Base-by-base conservation (phyloP, 2,888 invertebrate species). In the Acleris cristana region DNA sequence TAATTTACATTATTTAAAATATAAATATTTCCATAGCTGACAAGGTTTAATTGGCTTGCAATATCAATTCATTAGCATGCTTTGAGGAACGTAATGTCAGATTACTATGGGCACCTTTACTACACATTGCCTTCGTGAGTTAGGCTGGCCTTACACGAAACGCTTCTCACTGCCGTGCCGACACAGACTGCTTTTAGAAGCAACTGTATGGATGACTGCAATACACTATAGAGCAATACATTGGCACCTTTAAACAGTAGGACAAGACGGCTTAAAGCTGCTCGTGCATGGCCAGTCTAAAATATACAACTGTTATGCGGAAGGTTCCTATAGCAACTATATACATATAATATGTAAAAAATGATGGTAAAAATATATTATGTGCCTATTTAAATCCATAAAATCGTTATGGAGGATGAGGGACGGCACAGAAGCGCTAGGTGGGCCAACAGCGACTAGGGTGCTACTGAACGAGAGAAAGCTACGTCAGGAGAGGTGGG, bases 1-100 rank as follows among this genome's bases (percentile, higher is more conserved):
- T 34, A 49, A 60, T 55, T 65, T 26, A 65, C 61, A 66, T 61
- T 52, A 57, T 66, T 56, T 45, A 66, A 57, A 48, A 61, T 66
- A 51, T 66, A 66, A 66, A 66, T 65, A 65, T 40, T 60, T 65
- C 55, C 60, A 56, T 62, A 66, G 61, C 66, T 51, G 60, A 65
- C 65, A 55, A n/a, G 54, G 55, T 54, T 60, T 54, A 21, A 55
- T 56, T 60, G 60, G 51, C 65, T 59, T 65, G 65, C 48, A 59
- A 54, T 51, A 61, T 65, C 60, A 66, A 66, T 66, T 62, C 61
- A 66, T 61, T 61, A 57, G 56, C 56, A 62, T 44, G 44, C n/a
- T 57, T 30, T 30, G 34, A 66, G 66, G 66, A 66, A 66, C 60
- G 44, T 51, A 61, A 61, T 53, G 52, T 61, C 60, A 61, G 19